Base-by-base conservation (phyloP, 2,888 invertebrate species). In the Tineola bisselliella region DNA sequence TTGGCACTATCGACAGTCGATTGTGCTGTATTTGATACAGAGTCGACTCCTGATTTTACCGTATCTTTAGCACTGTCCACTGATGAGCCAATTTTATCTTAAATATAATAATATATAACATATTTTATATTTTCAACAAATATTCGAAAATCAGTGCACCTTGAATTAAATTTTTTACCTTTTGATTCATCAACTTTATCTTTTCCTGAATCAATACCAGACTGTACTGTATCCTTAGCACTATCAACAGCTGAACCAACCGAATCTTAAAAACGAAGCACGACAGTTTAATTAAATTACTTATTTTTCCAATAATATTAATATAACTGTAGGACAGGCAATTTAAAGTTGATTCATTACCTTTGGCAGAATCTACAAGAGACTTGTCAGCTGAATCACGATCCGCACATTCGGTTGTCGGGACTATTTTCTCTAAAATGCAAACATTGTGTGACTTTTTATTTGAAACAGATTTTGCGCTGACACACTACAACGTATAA, bases 181-280 rank as follows among this genome's bases (percentile, higher is more conserved):
- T 38, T 38, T 3, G 38, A 38, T 48, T 48, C 48, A 8, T 13
- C 15, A 17, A 48, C 15, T 17, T 48, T 17, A 48, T 13, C 15
- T 48, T 72, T 63, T 43, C 77, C 61, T 25, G 17, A 43, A 59
- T 13, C 43, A 63, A 75, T 66, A 13, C 75, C 76, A 1, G 72
- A 66, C 6, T 73, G 66, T 4, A 74, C 71, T 10, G 70, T 68
- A 65, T 71, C 75, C 66, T 75, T 76, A 8, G 75, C 75, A 12
- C 69, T 69, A 62, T 76, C 76, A 56, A 75, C 69, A 43, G 74
- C 74, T 61, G 66, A 71, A 17, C 69, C 66, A 62, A 77, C 69
- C 1, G 76, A 70, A 48, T 48, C 48, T 48, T 48, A 48, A 48
- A 43, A 38, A 38, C 38, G 38, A 38, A 38, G 10, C 10, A 38